Base-by-base conservation (phyloP, 2,888 invertebrate genomes). In the Cheiracanthium punctorium region DNA sequence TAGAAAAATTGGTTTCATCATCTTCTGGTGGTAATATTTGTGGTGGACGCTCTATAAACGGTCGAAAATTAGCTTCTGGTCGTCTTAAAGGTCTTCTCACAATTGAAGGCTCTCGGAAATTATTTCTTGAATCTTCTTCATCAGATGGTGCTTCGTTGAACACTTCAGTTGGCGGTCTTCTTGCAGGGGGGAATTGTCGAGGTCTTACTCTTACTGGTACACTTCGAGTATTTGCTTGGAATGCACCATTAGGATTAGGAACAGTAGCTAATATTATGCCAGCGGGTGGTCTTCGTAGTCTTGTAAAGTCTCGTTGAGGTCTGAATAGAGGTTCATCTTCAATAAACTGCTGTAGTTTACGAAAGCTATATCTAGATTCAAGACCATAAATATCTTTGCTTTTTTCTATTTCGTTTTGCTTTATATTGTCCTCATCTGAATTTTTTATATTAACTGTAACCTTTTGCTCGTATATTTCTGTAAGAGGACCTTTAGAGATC, bases 401-500 rank as follows among this genome's bases (percentile, higher is more conserved):
- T 17, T 17, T 33, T 14, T 82, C 67, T 10, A 76, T 80, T 71
- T 81, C 81, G 52, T 86, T 80, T 0, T 75, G 69, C 7, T 71
- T 43, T 14, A 65, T 30, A 4, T 24, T 80, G 30, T 72, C 82
- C 37, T 84, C 74, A 12, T 70, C 58, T 24, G 52, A 4, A 37
- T 80, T 65, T 30, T 82, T 69, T 37, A 82, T 52, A 65, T 82
- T 88, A 4, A 88, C 71, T 24, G 87, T 86, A 8, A 88, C 89
- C 33, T 73, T 87, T 70, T 87, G 85, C 33, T 89, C 87, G 67
- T 89, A 89, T 52, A 89, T 88, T 88, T 89, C 89, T 10, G 88
- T 89, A 28, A 88, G 67, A 1, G 89, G 87, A 52, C 89, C 89
- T 82, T 89, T 89, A 65, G 88, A 89, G 79, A 89, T 88, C 20